phyloP scores from a whole-genome alignment of 2,113 vertebrate species.

The Hirundichthys speculiger region DNA sequence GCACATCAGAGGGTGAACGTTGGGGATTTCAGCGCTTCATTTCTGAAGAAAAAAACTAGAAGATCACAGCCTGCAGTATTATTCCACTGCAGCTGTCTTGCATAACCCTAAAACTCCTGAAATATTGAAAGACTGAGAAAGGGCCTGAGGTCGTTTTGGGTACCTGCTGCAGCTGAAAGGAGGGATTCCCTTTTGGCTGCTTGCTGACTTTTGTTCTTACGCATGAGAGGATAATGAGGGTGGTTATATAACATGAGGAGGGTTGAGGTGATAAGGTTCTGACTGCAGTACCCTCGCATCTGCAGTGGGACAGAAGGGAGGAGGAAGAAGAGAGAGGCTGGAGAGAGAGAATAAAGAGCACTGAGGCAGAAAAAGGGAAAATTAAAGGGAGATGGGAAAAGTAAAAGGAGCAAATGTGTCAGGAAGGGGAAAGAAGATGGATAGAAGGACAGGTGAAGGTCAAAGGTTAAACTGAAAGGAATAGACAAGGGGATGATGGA shows the following conservation, averaged over 20 bases:
- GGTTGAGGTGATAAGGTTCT: conserved; percentile 38
- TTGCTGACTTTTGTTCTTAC: conserved; percentile 34
- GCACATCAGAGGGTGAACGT: not conserved
- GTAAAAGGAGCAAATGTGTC: not conserved
- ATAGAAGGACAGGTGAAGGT: not conserved
- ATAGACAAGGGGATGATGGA: not conserved
- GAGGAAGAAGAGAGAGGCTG: not conserved
- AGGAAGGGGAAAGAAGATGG: too few relatives aligned
- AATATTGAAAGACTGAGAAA: conserved; percentile 4
- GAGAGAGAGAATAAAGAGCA: not conserved
- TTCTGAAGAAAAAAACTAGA: not conserved
- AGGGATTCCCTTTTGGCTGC: conserved; percentile 35
- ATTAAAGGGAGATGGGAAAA: not conserved
- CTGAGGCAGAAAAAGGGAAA: not conserved
- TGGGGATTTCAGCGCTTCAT: not conserved
- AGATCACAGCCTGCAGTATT: conserved; percentile 10
- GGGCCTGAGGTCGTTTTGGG: not conserved
- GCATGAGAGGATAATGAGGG: conserved; percentile 32
- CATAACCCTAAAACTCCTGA: conserved; percentile 29
- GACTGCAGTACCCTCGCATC: conserved; percentile 48
- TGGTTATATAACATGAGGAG: conserved; percentile 47
- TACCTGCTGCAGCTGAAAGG: conserved; percentile 13
- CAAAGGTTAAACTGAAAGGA: too few relatives aligned
- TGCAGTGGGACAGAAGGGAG: conserved; percentile 31
- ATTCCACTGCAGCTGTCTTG: conserved; percentile 55